phyloP scores from a whole-genome alignment of 2,113 vertebrate genomes.

The Psammodynastes pulverulentus region DNA sequence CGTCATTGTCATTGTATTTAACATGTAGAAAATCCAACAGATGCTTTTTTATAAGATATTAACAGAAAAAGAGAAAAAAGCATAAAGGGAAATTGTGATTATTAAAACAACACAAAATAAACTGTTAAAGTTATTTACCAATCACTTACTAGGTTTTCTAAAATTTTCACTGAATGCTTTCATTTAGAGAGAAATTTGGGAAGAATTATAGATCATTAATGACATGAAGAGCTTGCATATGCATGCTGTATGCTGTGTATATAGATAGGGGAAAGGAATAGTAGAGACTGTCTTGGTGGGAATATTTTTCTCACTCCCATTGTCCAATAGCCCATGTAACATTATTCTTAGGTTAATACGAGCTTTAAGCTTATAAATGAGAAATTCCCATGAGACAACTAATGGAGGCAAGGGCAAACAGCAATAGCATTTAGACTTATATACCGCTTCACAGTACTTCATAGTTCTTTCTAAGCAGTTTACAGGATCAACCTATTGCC shows the following conservation, averaged over 20 bases:
- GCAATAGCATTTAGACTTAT: not conserved
- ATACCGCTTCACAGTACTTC: too few relatives aligned
- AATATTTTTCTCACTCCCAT: not conserved
- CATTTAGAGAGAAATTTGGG: not conserved
- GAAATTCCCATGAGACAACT: not conserved
- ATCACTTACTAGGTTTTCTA: not conserved
- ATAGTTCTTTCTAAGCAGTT: too few relatives aligned
- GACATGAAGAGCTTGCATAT: not conserved
- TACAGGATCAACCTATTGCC: too few relatives aligned
- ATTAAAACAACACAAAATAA: not conserved
- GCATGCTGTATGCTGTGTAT: not conserved
- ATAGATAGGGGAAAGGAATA: not conserved
- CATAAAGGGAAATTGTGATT: not conserved
- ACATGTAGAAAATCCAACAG: not conserved
- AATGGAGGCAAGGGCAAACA: not conserved
- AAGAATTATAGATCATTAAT: not conserved
- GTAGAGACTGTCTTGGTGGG: not conserved
- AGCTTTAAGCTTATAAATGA: not conserved
- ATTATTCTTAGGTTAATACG: not conserved
- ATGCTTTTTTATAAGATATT: not conserved
- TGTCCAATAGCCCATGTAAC: not conserved
- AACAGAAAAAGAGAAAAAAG: not conserved
- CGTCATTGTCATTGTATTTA: too few relatives aligned
- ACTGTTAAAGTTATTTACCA: not conserved
- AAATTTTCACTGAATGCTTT: not conserved